Base-by-base conservation (phyloP, 2,888 invertebrate genomes). In the Chrysotoxum bicinctum region DNA sequence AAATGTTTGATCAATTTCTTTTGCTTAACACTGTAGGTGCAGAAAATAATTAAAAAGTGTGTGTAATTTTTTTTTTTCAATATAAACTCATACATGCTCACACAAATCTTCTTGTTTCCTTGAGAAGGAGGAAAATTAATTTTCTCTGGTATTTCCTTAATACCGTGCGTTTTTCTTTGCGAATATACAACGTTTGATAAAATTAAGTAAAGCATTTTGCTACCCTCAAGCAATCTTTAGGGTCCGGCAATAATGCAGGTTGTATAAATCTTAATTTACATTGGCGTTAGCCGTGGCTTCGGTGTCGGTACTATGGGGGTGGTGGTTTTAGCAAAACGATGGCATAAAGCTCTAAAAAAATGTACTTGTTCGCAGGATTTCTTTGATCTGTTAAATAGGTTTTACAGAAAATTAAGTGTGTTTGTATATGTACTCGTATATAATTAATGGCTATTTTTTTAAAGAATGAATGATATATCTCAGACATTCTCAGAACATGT, bases 111-210 rank as follows among this genome's bases (percentile, higher is more conserved):
- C 43, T 62, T 43, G 40, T 23, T 37, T 62, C 54, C 26, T 50
- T 58, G 32, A 58, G 50, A 50, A 52, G 60, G 43, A 73, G 74
- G 74, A 74, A 69, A 80, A 80, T 80, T 80, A 74, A 80, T 80
- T 80, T 80, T 62, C 80, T 62, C 32, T 60, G 58, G 37, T 72
- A 37, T 66, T 64, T 70, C n/a, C 45, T 45, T 45, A 45, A 52
- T 70, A 43, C 58, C 43, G 16, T n/a, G 45, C 64, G 54, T 48
- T 48, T 48, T 48, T 66, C 66, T 50, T 48, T 43, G 21, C 14
- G 32, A 43, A 4, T 43, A 40, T 12, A 26, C 21, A 58, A 58
- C 26, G 23, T 72, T 73, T 79, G 50, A 60, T 60, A 40, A 60
- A 58, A 48, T 73, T 30, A 45, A 43, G 78, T 48, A 72, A 56